Base-by-base conservation (phyloP, 1,140 invertebrate species). In the Pachyrhynchus sulphureomaculatus region DNA sequence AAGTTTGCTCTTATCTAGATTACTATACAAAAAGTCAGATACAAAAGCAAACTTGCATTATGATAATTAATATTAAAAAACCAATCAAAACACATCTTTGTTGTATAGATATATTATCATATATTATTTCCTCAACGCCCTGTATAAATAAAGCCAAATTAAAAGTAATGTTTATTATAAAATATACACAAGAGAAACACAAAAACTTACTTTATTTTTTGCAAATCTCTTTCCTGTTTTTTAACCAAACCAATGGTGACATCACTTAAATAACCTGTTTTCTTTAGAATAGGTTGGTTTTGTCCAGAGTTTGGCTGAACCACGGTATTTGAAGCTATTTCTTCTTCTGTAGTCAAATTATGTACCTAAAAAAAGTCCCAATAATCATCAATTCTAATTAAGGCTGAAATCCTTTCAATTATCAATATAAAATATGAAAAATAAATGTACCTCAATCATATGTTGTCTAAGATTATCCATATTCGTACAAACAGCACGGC, bases 391-490 rank as follows among this genome's bases (percentile, higher is more conserved):
- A 13, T 1, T 4, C 37, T 26, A 12, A n/a, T n/a, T 62, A 24
- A 15, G 20, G n/a, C 49, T 45, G 24, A 32, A 18, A 55, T 56
- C 42, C 20, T 18, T 23, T 32, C 20, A 54, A 33, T 15, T 39
- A 2, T 55, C 8, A 20, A 52, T 1, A 9, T 15, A 34, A n/a
- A 17, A 12, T 48, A 20, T 6, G 23, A 39, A 52, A 52, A 33
- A 21, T 21, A 10, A n/a, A 48, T 23, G 10, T 41, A 64, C 66
- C 23, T 53, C 18, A 17, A 69, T 69, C 70, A 72, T 72, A 34
- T 72, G 70, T n/a, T 61, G 33, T 52, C 56, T 67, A 48, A 72
- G 56, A 41, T 68, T 62, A 34, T 67, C 63, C 18, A 65, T 70
- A 29, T 55, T 64, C 1, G 62, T 54, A 56, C 59, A 72, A 17